Evolutionary conservation across 2,888 invertebrate species (phyloP).

Genomic region (Dicyrtomina minuta): DNA sequence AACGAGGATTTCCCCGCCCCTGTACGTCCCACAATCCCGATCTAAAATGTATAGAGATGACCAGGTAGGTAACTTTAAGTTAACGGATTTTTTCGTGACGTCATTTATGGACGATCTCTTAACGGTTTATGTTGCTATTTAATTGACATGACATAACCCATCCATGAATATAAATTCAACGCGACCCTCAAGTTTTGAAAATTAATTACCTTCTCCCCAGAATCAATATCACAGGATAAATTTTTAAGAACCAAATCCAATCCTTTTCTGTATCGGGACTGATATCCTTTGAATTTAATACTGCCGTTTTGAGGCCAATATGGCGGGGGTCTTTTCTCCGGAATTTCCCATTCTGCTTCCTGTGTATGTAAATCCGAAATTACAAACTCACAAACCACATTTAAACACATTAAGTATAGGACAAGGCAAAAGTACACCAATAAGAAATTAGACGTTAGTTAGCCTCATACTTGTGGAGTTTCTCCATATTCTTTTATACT

Average conservation of each 20-base stretch:
- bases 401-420: no score
- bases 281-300: slow-evolving; percentile 58
- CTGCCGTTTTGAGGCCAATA: slow-evolving; percentile 59
- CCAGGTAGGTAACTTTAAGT: no score
- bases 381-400: slow-evolving; percentile 58
- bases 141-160: no score
- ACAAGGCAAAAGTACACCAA: no score
- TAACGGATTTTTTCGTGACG: no score
- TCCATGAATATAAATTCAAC: no score
- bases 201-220: slow-evolving; percentile 57
- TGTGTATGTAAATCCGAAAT: no score
- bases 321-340: slow-evolving; percentile 39
- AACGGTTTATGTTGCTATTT: no score
- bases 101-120: background rate
- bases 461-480: slow-evolving; percentile 63
- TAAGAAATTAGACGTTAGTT: no score
- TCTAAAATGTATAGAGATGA: slow-evolving; percentile 15
- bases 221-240: slow-evolving; percentile 56
- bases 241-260: slow-evolving; percentile 59
- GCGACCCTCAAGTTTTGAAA: no score
- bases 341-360: slow-evolving; percentile 54
- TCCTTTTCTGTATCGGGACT: slow-evolving; percentile 58
- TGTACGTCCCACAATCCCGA: slow-evolving; percentile 62
- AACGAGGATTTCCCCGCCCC: slow-evolving; percentile 91
- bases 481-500: slow-evolving; percentile 94